Conservation (phyloP, 2,888 invertebrate genomes). For the Shargacucullia verbasci region DNA sequence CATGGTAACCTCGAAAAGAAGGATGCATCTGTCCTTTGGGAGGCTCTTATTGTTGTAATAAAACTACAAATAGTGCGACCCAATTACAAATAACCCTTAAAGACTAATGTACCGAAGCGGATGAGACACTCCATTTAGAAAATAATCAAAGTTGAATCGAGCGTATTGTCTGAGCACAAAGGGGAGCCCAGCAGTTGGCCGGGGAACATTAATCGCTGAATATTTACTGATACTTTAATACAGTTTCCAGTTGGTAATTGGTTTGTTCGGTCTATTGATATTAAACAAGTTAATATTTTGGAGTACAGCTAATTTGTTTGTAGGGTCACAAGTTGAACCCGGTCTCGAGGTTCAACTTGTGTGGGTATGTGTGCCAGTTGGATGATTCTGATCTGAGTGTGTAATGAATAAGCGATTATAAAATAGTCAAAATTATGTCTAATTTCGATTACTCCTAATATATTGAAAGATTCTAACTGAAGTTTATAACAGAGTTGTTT, state of each 20-base stretch:
- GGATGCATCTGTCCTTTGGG: too few relatives aligned
- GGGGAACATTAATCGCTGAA: slow-evolving; percentile 42
- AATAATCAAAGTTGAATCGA: slow-evolving; percentile 21
- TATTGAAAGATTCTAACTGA: neutral
- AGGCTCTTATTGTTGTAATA: too few relatives aligned
- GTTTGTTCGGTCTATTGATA: slow-evolving; percentile 30
- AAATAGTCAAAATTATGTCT: slow-evolving; percentile 7
- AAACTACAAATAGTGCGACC: neutral
- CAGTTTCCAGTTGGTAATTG: slow-evolving; percentile 33
- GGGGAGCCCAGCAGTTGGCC: slow-evolving; percentile 26
- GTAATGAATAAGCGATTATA: too few relatives aligned
- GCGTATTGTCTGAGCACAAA: slow-evolving; percentile 45
- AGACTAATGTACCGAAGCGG: slow-evolving; percentile 8
- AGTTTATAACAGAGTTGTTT: slow-evolving; percentile 5
- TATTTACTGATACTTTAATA: slow-evolving; percentile 51
- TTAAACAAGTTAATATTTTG: slow-evolving; percentile 23
- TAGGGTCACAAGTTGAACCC: neutral
- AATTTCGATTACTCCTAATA: too few relatives aligned
- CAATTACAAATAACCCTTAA: slow-evolving; percentile 22
- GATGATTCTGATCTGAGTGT: slow-evolving; percentile 5
- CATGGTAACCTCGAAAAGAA: too few relatives aligned
- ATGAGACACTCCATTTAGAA: slow-evolving; percentile 32
- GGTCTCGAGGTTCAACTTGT: too few relatives aligned
- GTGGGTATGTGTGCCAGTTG: neutral
- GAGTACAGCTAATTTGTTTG: slow-evolving; percentile 22